Conservation (phyloP, 2,888 invertebrate species). For the Eurois occulta region DNA sequence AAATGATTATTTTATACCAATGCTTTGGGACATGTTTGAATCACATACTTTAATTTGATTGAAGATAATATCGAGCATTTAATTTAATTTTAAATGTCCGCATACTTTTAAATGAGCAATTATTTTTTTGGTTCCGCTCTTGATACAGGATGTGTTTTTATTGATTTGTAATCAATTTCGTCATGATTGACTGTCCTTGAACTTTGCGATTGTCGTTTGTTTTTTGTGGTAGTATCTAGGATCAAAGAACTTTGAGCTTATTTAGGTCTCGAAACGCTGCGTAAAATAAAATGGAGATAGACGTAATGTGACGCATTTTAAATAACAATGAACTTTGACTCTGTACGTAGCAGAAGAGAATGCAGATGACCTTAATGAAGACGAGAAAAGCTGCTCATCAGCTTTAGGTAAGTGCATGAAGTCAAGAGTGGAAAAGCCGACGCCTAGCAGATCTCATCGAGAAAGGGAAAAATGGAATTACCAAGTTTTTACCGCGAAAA, state of each 20-base stretch:
- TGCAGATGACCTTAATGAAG: background rate
- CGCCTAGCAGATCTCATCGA: background rate
- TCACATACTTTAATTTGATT: slow-evolving; percentile 20
- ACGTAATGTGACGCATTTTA: background rate
- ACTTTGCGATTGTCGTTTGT: slow-evolving; percentile 8
- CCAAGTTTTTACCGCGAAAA: background rate
- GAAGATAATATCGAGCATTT: slow-evolving; percentile 30
- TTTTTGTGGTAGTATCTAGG: slow-evolving; percentile 1
- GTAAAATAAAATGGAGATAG: background rate
- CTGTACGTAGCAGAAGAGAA: background rate
- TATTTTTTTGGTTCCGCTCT: slow-evolving; percentile 36
- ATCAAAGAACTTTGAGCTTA: background rate
- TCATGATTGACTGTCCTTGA: slow-evolving; percentile 33
- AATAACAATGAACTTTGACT: background rate
- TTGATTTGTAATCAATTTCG: slow-evolving; percentile 22
- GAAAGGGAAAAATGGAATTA: background rate
- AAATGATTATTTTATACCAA: slow-evolving; percentile 33
- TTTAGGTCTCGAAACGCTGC: background rate
- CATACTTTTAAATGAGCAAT: slow-evolving; percentile 22
- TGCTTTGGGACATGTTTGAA: background rate
- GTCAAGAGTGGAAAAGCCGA: background rate
- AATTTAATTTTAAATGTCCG: slow-evolving; percentile 38
- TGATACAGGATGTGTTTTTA: slow-evolving; percentile 43
- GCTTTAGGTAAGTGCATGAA: background rate
- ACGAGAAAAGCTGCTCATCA: background rate